Percentiles rank a stretch among this genome's conserved stretches.
phyloP scores from a whole-genome alignment of 2,888 invertebrate genomes.

The Pristionchus entomophagus region DNA sequence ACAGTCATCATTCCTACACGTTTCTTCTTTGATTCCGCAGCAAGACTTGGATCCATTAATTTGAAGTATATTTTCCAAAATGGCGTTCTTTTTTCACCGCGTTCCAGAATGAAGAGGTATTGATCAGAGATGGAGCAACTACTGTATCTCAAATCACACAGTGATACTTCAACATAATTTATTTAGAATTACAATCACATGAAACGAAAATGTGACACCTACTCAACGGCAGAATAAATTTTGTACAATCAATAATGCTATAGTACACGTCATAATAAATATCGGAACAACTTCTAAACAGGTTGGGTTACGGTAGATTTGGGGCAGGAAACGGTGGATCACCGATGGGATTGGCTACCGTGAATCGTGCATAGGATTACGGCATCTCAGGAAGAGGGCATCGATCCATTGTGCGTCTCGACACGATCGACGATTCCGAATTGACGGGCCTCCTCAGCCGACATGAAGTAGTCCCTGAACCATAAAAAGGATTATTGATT shows the following conservation, averaged over 20 bases:
- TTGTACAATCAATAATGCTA: conserved; percentile 14
- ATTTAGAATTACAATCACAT: conserved; percentile 15
- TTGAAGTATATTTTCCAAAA: too few species aligned
- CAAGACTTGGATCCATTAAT: too few species aligned
- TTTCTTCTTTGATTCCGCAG: too few species aligned
- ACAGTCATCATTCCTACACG: too few species aligned
- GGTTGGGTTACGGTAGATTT: too few species aligned
- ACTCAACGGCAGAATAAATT: neutral
- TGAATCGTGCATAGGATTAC: neutral
- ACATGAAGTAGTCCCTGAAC: conserved; percentile 82
- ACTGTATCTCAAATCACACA: too few species aligned
- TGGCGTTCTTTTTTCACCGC: too few species aligned
- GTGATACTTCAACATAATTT: neutral
- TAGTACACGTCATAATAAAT: conserved; percentile 18
- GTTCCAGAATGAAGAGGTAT: too few species aligned
- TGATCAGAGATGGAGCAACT: too few species aligned
- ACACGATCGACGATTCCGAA: conserved; percentile 90
- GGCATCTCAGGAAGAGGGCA: conserved; percentile 50
- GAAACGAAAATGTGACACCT: neutral
- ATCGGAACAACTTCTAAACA: too few species aligned
- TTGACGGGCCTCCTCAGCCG: conserved; percentile 88
- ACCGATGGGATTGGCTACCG: too few species aligned
- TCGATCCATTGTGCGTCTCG: conserved; percentile 63
- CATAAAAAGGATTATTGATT: neutral
- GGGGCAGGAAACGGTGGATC: neutral